phyloP scores from a whole-genome alignment of 2,113 vertebrate genomes.

The Hyaena hyaena region DNA sequence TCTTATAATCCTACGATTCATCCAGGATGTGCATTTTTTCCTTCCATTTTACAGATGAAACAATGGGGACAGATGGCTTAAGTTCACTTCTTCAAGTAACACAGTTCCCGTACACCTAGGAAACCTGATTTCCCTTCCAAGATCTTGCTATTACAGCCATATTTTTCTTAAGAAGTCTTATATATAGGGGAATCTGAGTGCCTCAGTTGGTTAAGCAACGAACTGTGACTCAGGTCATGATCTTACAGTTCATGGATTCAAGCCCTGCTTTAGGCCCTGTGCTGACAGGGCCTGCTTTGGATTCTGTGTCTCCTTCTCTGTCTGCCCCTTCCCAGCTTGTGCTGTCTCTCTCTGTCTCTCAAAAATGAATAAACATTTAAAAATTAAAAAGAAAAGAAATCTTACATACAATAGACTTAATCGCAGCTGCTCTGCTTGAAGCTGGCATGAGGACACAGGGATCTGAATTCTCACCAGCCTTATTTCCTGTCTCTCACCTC shows the following conservation, averaged over 20 bases:
- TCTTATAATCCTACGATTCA: background rate
- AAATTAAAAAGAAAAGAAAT: background rate
- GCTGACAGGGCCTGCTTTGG: no score
- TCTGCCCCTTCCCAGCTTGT: no score
- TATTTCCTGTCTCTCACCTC: background rate
- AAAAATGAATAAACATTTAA: no score
- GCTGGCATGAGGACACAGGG: background rate
- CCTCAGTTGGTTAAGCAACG: no score
- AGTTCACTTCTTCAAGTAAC: background rate
- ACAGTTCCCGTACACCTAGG: background rate
- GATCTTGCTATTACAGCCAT: background rate
- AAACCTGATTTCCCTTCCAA: slow-evolving; percentile 10
- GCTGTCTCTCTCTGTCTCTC: no score
- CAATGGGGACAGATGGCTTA: background rate
- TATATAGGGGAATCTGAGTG: background rate
- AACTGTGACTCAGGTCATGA: no score
- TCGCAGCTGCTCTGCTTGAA: background rate
- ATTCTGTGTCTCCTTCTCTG: no score
- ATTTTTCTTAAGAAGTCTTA: background rate
- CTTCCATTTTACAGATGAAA: slow-evolving; percentile 66
- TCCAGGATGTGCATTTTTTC: background rate
- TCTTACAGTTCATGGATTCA: no score
- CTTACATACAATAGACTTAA: background rate
- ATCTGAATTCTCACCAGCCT: background rate
- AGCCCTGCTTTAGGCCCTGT: no score